phyloP scores from a whole-genome alignment of 1,140 invertebrate species.

The Elysia chlorotica region DNA sequence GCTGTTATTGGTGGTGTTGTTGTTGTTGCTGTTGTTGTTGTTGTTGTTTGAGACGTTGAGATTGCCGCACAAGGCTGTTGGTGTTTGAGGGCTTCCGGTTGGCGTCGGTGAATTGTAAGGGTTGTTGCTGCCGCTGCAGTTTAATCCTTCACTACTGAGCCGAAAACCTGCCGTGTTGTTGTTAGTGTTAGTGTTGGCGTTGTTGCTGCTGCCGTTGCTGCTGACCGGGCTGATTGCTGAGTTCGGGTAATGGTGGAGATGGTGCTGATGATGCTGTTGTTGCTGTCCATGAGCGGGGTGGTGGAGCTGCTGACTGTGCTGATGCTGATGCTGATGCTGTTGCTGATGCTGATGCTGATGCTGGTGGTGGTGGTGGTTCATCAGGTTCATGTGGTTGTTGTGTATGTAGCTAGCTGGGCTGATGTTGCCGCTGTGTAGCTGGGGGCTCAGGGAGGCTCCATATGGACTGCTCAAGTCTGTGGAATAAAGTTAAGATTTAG shows the following conservation, averaged over 20 bases:
- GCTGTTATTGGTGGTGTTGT: constrained; percentile 6
- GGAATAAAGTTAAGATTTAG: too few relatives aligned
- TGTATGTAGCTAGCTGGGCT: background rate
- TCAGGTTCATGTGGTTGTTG: background rate
- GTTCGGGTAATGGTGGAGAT: constrained; percentile 11
- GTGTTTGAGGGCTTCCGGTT: background rate
- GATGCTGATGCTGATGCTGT: background rate
- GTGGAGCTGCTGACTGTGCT: background rate
- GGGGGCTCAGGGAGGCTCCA: background rate
- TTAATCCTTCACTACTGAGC: background rate
- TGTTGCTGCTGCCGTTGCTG: constrained; percentile 44
- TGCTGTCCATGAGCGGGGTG: background rate
- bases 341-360: background rate
- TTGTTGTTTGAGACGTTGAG: background rate
- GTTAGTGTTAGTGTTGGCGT: constrained; percentile 22
- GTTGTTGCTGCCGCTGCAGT: background rate
- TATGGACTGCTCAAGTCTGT: background rate
- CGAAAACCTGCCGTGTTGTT: background rate
- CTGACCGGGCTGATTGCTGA: constrained; percentile 73
- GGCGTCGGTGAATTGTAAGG: background rate
- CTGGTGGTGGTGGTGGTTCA: background rate
- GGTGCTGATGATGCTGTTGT: background rate
- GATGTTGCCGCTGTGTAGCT: background rate
- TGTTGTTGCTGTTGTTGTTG: background rate
- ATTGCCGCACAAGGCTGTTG: background rate